A percentile compares a stretch with the other conserved stretches of the same genome.
Conservation (phyloP, 2,888 invertebrate genomes). For the Maniola hyperantus region DNA sequence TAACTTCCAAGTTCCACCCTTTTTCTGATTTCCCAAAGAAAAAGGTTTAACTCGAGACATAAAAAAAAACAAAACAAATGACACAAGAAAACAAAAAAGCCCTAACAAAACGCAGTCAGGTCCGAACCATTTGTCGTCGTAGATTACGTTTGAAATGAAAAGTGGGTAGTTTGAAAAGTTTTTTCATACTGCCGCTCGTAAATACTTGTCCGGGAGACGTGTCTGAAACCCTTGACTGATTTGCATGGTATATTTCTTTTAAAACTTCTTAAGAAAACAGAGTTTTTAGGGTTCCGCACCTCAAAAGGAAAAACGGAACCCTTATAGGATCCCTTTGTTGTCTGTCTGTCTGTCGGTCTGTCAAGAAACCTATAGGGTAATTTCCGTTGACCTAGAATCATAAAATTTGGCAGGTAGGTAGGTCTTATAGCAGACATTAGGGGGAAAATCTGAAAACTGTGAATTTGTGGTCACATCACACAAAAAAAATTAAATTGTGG, state of each 20-base stretch:
- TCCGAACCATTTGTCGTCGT: constrained; percentile 70
- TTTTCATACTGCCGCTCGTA: constrained; percentile 60
- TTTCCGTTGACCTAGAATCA: too few relatives aligned
- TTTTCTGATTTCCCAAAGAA: constrained; percentile 32
- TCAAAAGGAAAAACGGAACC: too few relatives aligned
- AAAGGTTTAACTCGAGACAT: constrained; percentile 20
- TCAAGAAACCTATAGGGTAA: too few relatives aligned
- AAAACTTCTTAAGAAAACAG: constrained; percentile 10
- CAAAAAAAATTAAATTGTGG: too few relatives aligned
- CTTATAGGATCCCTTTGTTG: too few relatives aligned
- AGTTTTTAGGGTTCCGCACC: too few relatives aligned
- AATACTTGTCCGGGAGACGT: constrained; percentile 58
- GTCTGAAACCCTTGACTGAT: constrained; percentile 73
- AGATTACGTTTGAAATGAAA: constrained; percentile 78
- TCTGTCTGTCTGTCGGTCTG: too few relatives aligned
- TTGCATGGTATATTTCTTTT: constrained; percentile 49
- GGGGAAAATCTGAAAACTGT: too few relatives aligned
- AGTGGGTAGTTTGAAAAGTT: constrained; percentile 72
- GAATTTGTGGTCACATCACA: too few relatives aligned
- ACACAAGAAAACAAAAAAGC: constrained; percentile 28
- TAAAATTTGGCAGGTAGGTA: too few relatives aligned
- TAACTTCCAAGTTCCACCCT: constrained; percentile 49
- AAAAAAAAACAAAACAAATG: constrained; percentile 28
- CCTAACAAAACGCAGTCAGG: constrained; percentile 60
- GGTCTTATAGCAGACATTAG: too few relatives aligned